A percentile compares a stretch with the other conserved stretches of the same genome.
These are phyloP conservation scores for Protobothrops mucrosquamatus DNA, from an alignment of 2,113 vertebrate genomes.

Conservation along the genomic window DNA sequence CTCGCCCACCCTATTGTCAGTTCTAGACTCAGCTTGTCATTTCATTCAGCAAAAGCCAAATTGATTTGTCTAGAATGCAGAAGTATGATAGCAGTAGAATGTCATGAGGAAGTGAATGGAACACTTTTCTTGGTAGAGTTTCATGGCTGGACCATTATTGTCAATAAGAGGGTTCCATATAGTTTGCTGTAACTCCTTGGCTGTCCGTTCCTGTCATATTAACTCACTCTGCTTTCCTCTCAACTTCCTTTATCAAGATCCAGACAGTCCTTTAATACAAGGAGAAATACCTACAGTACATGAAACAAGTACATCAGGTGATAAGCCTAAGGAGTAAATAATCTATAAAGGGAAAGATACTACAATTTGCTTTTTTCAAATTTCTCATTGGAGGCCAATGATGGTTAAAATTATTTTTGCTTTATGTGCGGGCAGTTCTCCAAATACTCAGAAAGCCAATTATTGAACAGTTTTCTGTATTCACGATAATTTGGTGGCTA, in stretches of 20 bases:
- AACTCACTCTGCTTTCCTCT: conserved; percentile 28
- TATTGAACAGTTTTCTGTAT: background rate
- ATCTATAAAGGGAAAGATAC: background rate
- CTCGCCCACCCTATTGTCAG: background rate
- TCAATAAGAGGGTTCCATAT: background rate
- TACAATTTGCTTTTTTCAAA: background rate
- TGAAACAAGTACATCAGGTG: background rate
- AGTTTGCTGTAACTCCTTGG: conserved; percentile 9
- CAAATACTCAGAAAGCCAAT: background rate
- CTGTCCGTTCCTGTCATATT: background rate
- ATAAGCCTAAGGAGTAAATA: background rate
- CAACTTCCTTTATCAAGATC: conserved; percentile 18
- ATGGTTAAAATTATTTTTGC: background rate
- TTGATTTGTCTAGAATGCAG: background rate
- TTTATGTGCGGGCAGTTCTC: background rate
- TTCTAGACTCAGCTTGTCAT: conserved; percentile 25
- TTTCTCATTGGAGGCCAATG: background rate
- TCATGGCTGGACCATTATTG: conserved; percentile 43
- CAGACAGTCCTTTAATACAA: conserved; percentile 16
- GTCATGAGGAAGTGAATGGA: conserved; percentile 5
- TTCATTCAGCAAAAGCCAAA: background rate
- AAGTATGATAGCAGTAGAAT: background rate
- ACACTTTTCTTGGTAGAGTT: background rate
- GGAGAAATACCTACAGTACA: background rate
- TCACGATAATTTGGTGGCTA: background rate